Evolutionary conservation across 1,140 invertebrate species (phyloP).

Genomic region (Babylonia areolata): DNA sequence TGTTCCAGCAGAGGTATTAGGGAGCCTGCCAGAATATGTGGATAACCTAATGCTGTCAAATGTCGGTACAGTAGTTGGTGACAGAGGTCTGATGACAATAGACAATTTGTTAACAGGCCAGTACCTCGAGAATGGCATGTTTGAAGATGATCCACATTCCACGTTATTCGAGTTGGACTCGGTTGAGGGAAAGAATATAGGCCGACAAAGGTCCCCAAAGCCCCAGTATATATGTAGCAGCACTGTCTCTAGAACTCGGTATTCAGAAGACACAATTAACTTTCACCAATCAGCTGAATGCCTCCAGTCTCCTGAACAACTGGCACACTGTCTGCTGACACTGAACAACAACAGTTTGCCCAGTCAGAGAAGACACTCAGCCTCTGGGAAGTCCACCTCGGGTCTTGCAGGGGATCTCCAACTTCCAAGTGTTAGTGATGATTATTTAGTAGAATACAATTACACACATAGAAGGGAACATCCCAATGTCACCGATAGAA

Average conservation of each 20-base stretch:
- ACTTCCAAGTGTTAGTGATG: neutral
- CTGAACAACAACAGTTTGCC: slow-evolving; percentile 18
- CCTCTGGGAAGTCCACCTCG: neutral
- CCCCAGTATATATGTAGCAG: neutral
- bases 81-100: neutral
- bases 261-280: neutral
- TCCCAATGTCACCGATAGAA: neutral
- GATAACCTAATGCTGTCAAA: neutral
- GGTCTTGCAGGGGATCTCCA: neutral
- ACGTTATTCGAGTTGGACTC: neutral
- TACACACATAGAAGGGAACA: neutral
- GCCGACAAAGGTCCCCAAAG: neutral
- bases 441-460: neutral
- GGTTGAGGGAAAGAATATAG: neutral
- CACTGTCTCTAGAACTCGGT: too few relatives aligned
- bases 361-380: neutral
- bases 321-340: neutral
- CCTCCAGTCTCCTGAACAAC: neutral
- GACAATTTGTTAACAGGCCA: neutral
- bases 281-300: neutral
- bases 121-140: neutral
- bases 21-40: neutral
- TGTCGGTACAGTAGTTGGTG: neutral
- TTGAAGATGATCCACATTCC: neutral
- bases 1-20: neutral